phyloP scores from a whole-genome alignment of 2,888 invertebrate species.

The Eudasyphora cyanicolor region DNA sequence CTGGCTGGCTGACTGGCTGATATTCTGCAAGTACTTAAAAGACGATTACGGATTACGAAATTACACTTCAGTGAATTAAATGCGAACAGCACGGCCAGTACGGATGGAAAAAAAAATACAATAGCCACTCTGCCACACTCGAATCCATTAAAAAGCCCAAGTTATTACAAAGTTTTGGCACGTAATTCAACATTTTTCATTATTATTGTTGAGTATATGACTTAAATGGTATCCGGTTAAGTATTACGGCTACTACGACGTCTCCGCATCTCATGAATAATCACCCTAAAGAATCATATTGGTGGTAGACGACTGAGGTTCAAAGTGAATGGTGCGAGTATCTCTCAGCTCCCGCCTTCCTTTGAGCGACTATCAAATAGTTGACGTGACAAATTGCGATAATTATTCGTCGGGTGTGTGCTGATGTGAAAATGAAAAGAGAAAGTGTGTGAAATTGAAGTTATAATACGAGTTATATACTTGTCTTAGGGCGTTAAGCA shows the following conservation, averaged over 20 bases:
- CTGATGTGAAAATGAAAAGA: neutral
- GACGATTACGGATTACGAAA: slow-evolving; percentile 34
- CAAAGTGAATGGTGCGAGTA: neutral
- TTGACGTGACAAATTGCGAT: neutral
- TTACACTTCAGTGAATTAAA: slow-evolving; percentile 13
- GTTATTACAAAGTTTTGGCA: slow-evolving; percentile 19
- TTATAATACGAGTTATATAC: too few species aligned
- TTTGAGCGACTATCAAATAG: neutral
- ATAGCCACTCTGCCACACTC: neutral
- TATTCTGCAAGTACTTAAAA: slow-evolving; percentile 12
- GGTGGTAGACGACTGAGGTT: neutral
- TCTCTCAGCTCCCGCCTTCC: too few species aligned
- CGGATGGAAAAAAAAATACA: neutral
- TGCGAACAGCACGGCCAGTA: neutral
- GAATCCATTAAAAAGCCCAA: slow-evolving; percentile 2
- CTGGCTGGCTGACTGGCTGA: neutral
- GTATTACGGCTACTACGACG: neutral
- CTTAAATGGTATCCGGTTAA: slow-evolving; percentile 14
- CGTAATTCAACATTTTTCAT: slow-evolving; percentile 30
- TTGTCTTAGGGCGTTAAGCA: too few species aligned
- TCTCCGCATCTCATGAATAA: neutral
- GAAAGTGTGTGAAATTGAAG: neutral
- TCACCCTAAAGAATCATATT: neutral
- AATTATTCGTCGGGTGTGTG: neutral
- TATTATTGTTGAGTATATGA: slow-evolving; percentile 21